Percentiles rank a stretch among this genome's conserved stretches.
phyloP scores from a whole-genome alignment of 2,888 invertebrate genomes.

The Luperina nickerlii region DNA sequence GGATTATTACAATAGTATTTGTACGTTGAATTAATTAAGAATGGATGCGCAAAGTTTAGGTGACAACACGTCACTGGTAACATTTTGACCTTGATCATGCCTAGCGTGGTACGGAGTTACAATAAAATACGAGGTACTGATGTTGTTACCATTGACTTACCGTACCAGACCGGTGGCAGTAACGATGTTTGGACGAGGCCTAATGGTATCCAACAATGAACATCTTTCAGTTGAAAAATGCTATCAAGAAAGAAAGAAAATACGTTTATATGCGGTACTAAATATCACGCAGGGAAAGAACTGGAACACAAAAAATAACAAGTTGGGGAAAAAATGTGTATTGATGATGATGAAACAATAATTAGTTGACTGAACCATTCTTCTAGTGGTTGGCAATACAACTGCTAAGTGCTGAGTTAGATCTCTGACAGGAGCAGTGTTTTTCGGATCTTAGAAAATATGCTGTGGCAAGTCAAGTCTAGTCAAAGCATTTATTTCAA shows the following conservation, averaged over 20 bases:
- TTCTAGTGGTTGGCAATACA: neutral
- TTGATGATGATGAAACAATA: neutral
- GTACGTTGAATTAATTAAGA: neutral
- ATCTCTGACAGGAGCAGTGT: neutral
- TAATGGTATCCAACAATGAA: neutral
- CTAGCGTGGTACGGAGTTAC: neutral
- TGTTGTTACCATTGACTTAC: neutral
- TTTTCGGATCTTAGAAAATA: too few species aligned
- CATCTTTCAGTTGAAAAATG: neutral
- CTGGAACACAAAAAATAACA: neutral
- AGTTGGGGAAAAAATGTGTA: neutral
- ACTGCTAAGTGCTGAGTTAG: neutral
- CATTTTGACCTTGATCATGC: neutral
- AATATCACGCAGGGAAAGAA: neutral
- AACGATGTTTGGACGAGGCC: neutral
- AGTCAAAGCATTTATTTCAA: too few species aligned
- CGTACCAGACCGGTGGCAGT: neutral
- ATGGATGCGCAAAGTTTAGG: neutral
- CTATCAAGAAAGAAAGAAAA: neutral
- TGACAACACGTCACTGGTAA: too few species aligned
- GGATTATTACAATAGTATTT: constrained; percentile 5
- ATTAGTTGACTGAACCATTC: neutral
- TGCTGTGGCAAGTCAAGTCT: neutral
- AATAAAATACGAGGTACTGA: neutral
- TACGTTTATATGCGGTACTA: neutral